phyloP scores from a whole-genome alignment of 2,113 vertebrate species.

The Microcebus ravelobensis region DNA sequence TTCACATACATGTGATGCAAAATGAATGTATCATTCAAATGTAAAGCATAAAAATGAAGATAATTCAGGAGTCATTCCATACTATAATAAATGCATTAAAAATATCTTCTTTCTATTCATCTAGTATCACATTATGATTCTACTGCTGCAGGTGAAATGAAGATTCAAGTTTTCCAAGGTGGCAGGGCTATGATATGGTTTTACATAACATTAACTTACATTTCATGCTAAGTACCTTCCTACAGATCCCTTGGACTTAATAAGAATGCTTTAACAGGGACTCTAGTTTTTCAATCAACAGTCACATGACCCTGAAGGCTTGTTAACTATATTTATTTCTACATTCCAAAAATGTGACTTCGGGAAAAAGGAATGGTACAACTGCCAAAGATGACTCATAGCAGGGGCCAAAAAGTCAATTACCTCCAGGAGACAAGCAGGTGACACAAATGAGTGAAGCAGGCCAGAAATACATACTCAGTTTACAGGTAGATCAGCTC shows the following conservation, averaged over 20 bases:
- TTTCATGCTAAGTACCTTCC: background rate
- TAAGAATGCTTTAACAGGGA: background rate
- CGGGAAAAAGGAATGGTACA: background rate
- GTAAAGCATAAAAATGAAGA: conserved; percentile 22
- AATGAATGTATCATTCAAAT: conserved; percentile 63
- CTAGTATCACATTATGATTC: background rate
- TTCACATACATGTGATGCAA: conserved; percentile 60
- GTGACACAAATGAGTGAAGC: background rate
- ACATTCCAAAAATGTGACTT: conserved; percentile 11
- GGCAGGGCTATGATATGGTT: background rate
- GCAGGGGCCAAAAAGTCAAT: background rate
- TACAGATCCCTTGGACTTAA: background rate
- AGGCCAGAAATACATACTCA: background rate
- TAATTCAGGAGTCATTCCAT: conserved; percentile 20
- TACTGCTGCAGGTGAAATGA: background rate
- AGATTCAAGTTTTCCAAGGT: background rate
- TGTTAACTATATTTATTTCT: background rate
- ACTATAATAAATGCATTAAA: conserved; percentile 6
- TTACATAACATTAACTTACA: background rate
- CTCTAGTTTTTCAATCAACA: background rate
- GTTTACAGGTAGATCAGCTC: background rate
- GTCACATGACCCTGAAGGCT: background rate
- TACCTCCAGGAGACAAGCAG: background rate
- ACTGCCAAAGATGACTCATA: background rate
- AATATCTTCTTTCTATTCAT: background rate